Evolutionary conservation across 2,888 invertebrate genomes (phyloP).

Genomic region (Cryptosula pallasiana): DNA sequence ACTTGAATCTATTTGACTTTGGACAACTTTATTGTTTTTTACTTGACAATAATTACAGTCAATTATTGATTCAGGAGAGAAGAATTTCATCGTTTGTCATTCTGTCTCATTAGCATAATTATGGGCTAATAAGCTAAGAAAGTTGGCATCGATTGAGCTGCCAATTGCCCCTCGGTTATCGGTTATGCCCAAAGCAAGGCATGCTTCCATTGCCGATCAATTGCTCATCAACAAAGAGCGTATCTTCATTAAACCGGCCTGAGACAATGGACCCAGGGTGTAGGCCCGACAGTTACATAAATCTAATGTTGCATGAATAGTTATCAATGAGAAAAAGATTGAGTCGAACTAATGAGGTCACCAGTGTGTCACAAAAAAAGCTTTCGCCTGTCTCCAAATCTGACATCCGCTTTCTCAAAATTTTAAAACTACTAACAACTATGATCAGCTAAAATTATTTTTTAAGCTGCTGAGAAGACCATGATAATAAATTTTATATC

Average conservation of each 20-base stretch:
- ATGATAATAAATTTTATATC: too few species aligned
- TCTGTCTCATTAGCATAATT: conserved; percentile 19
- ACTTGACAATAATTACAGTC: background rate
- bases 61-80: conserved; percentile 1
- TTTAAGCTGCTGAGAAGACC: too few species aligned
- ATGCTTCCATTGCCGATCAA: background rate
- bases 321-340: background rate
- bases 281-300: background rate
- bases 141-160: background rate
- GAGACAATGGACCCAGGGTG: background rate
- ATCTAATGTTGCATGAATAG: background rate
- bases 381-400: too few species aligned
- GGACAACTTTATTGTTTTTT: background rate
- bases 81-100: background rate
- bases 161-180: background rate
- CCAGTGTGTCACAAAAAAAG: background rate
- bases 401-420: too few species aligned
- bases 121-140: conserved; percentile 4
- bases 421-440: too few species aligned
- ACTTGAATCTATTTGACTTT: conserved; percentile 10
- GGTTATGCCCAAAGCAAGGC: background rate
- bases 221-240: background rate
- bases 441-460: too few species aligned
- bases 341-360: background rate
- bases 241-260: background rate